Conservation (phyloP, 2,113 vertebrate genomes). For the Pygoscelis adeliae region DNA sequence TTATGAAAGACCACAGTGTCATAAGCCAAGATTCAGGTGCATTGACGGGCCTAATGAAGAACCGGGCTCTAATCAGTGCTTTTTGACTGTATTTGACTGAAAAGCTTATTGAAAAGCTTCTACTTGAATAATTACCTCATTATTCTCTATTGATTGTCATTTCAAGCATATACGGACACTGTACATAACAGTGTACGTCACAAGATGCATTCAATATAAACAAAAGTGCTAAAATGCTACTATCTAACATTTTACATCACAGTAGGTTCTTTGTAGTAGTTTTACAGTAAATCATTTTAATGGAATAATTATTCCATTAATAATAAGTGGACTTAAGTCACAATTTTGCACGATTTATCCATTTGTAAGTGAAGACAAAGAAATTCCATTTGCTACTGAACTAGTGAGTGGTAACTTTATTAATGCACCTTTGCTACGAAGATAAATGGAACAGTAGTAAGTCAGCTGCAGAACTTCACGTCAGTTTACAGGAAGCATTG, state of each 20-base stretch:
- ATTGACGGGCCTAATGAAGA: neutral
- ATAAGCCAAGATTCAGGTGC: neutral
- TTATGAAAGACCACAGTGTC: neutral
- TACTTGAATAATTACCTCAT: neutral
- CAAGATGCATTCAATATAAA: neutral
- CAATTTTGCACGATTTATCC: neutral
- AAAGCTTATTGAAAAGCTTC: neutral
- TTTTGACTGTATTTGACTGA: neutral
- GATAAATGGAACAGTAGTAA: conserved; percentile 7
- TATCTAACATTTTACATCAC: neutral
- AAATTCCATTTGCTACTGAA: conserved; percentile 36
- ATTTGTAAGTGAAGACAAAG: neutral
- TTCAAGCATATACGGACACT: neutral
- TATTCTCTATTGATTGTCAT: neutral
- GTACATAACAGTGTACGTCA: neutral
- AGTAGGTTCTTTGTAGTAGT: neutral
- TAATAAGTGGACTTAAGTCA: neutral
- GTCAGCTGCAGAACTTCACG: neutral
- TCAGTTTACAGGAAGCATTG: conserved; percentile 4
- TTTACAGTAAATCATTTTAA: neutral
- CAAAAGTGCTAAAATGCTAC: neutral
- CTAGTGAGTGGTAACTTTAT: conserved; percentile 11
- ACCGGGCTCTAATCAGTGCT: neutral
- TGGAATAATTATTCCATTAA: neutral
- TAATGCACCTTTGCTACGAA: conserved; percentile 13